Evolutionary conservation across 2,797 vertebrate species (phyloP).

Genomic region (Sebastes paucispinis): DNA sequence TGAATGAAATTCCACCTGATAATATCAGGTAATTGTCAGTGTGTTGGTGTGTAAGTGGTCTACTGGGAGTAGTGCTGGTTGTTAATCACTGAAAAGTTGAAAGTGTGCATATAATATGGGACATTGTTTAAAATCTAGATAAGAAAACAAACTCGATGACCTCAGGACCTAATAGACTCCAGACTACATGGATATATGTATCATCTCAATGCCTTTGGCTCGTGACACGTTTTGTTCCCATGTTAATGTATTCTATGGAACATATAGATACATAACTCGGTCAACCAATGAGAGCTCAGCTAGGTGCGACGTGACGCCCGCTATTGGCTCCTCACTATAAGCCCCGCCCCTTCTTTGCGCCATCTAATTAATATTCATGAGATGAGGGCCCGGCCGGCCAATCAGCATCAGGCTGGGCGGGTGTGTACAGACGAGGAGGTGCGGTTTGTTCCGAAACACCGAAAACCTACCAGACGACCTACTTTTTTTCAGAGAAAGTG

Average conservation of each 20-base stretch:
- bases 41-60: too few species aligned
- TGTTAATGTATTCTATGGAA: neutral
- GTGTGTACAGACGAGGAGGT: too few species aligned
- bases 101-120: neutral
- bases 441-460: too few species aligned
- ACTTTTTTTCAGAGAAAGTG: too few species aligned
- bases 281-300: conserved; percentile 52
- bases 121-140: neutral
- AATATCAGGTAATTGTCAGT: too few species aligned
- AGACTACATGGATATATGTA: neutral
- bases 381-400: neutral
- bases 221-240: conserved; percentile 12
- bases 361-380: conserved; percentile 40
- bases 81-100: neutral
- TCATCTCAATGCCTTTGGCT: neutral
- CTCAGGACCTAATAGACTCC: rapidly evolving
- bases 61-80: too few species aligned
- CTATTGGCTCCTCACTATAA: neutral
- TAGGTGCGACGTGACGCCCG: rapidly evolving
- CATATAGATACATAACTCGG: conserved; percentile 33
- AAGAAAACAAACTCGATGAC: neutral
- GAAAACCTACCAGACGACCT: too few species aligned
- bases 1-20: too few species aligned
- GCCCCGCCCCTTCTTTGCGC: neutral
- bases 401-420: conserved; percentile 10